Conservation (phyloP, 2,113 vertebrate genomes). For the Macrotus californicus region DNA sequence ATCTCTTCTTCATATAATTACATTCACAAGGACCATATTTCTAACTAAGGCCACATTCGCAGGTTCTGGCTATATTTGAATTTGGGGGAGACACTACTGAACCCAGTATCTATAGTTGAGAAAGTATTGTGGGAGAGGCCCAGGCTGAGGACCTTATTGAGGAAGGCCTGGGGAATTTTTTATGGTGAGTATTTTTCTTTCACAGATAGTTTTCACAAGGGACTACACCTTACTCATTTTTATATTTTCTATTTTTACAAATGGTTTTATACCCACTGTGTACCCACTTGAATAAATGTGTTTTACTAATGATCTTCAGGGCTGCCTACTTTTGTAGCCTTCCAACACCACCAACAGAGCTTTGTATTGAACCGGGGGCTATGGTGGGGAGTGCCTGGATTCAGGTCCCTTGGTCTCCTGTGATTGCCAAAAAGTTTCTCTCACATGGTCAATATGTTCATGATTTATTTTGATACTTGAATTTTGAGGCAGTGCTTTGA, state of each 20-base stretch:
- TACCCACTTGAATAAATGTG: background rate
- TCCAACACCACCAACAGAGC: background rate
- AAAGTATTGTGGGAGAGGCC: background rate
- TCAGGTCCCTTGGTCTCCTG: background rate
- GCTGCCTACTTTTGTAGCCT: accelerated
- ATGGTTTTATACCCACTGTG: background rate
- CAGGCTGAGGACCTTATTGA: background rate
- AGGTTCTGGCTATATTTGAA: background rate
- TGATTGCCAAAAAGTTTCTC: background rate
- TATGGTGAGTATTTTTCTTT: background rate
- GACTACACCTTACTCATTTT: background rate
- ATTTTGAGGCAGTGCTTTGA: background rate
- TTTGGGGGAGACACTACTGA: background rate
- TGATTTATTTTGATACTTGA: background rate
- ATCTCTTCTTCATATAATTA: background rate
- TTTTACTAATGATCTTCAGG: background rate
- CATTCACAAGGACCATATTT: background rate
- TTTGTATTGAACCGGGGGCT: background rate
- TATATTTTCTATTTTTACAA: background rate
- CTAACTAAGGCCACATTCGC: background rate
- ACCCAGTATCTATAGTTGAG: background rate
- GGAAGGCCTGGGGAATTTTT: background rate
- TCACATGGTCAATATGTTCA: background rate
- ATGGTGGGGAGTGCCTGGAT: background rate
- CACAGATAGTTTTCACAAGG: background rate